Evolutionary conservation across 2,888 invertebrate genomes (phyloP).

Genomic region (Scaptodrosophila latifasciaeformis): DNA sequence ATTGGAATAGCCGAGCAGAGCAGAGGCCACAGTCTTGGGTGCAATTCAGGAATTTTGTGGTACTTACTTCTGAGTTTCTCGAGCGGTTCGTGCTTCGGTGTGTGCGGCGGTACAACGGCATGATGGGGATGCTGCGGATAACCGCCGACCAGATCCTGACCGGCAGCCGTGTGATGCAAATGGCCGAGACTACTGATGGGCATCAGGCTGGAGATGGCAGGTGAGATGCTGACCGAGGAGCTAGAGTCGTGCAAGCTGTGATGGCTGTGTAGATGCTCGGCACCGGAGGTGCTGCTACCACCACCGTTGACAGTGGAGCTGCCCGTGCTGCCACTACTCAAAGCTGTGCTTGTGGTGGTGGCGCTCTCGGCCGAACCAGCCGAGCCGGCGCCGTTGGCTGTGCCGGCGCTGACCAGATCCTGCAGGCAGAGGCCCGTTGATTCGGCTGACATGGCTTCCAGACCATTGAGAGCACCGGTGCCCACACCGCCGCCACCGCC

Average conservation of each 20-base stretch:
- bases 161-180: constrained; percentile 73
- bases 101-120: constrained; percentile 77
- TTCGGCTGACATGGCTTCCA: constrained; percentile 78
- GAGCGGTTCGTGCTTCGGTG: constrained; percentile 80
- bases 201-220: constrained; percentile 78
- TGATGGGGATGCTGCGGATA: constrained; percentile 78
- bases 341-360: constrained; percentile 67
- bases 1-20: no score
- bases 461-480: constrained; percentile 64
- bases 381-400: constrained; percentile 73
- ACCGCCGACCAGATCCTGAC: constrained; percentile 75
- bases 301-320: constrained; percentile 71
- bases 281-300: constrained; percentile 62
- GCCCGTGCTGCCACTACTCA: constrained; percentile 70
- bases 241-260: constrained; percentile 77
- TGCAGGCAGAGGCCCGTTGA: constrained; percentile 81
- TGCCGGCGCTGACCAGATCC: constrained; percentile 80
- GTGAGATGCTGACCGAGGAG: constrained; percentile 78
- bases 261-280: constrained; percentile 74
- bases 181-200: constrained; percentile 74
- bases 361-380: constrained; percentile 70
- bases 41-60: constrained; percentile 33
- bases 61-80: constrained; percentile 84
- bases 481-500: constrained; percentile 45
- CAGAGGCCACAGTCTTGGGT: no score